phyloP scores from a whole-genome alignment of 2,888 invertebrate species.

The Drosophila anomelani region DNA sequence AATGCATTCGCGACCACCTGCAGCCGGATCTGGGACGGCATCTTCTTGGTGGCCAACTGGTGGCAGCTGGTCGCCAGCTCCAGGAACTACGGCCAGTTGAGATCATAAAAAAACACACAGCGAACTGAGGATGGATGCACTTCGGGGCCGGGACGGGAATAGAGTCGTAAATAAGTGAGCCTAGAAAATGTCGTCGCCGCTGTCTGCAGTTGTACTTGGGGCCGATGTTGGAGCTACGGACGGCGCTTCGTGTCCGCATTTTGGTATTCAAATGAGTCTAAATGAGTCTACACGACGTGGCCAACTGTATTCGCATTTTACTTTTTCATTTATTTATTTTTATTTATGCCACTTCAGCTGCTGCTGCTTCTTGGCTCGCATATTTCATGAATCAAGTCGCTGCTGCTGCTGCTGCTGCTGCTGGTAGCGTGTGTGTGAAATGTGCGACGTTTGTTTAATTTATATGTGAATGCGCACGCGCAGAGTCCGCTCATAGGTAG shows the following conservation, averaged over 20 bases:
- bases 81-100: conserved; percentile 10
- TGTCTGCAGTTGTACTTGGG: conserved; percentile 35
- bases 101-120: conserved; percentile 39
- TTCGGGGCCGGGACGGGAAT: conserved; percentile 30
- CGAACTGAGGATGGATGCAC: conserved; percentile 38
- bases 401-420: background rate
- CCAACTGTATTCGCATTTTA: conserved; percentile 50
- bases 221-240: conserved; percentile 17
- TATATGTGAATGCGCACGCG: conserved; percentile 81
- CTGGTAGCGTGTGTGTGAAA: conserved; percentile 68
- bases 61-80: conserved; percentile 26
- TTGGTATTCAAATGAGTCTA: conserved; percentile 71
- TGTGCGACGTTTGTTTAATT: conserved; percentile 76
- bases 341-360: conserved; percentile 36
- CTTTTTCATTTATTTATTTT: conserved; percentile 35
- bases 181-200: conserved; percentile 46
- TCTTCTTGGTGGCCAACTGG: conserved; percentile 33
- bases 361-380: conserved; percentile 49
- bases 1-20: conserved; percentile 36
- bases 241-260: conserved; percentile 55
- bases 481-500: conserved; percentile 32
- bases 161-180: conserved; percentile 59
- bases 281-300: conserved; percentile 64
- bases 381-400: conserved; percentile 77
- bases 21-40: conserved; percentile 24